Evolutionary conservation across 2,888 invertebrate species (phyloP), one percentile per base, ranked within the genome.

Genomic region (Palloptera scutellata): DNA sequence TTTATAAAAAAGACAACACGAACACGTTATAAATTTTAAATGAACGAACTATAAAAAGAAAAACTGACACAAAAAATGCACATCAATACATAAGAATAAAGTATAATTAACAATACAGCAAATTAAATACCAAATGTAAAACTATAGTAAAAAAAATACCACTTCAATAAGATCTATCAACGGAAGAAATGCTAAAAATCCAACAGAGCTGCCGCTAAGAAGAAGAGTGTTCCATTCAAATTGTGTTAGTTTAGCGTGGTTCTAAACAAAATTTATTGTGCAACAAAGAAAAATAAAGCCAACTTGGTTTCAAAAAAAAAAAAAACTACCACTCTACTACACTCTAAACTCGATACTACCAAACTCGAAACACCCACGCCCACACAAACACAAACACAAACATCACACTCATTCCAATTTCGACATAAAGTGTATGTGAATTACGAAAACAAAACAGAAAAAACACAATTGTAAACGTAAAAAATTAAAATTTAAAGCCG

Each of bases 21-120:
- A 75, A 78, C 70, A 61, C 72, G 73, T 65, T 75, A 71, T 74
- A 74, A 77, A 74, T 74, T 73, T 71, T 71, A 71, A 71, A 48
- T 48, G 11, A 15, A 48, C n/a, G 8, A 48, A 45, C 10, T 1
- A 45, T 45, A 48, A 48, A 48, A 10, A 48, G 11, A n/a, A 5
- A 53, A 53, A 53, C 43, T 0, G 13, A 13, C n/a, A 30, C 6
- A 30, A 30, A 6, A 30, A 30, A 30, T 30, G 30, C 30, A 30
- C 30, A 30, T 30, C 6, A 30, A 30, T 30, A 30, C 30, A 30
- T 30, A 30, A 30, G 30, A 30, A 30, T 30, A 30, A 30, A 30
- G 30, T 30, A 30, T 30, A 30, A 30, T 30, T 30, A 30, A 30
- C 2, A 30, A 30, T 4, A 30, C 2, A 30, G 30, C 30, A 30